phyloP scores from a whole-genome alignment of 2,797 vertebrate genomes.

The Botia almorhae region DNA sequence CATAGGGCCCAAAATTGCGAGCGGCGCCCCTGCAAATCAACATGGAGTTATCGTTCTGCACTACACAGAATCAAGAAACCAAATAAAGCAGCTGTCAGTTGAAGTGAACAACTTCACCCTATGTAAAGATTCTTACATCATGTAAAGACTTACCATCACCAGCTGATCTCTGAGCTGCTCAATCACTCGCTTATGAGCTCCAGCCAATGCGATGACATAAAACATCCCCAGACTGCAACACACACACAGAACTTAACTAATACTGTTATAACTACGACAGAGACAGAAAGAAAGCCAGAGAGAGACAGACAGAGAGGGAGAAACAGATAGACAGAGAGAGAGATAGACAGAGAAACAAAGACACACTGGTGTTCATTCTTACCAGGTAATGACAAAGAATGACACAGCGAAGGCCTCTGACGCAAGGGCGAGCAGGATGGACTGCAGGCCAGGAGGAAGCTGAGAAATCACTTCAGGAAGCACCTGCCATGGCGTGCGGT shows the following conservation, averaged over 20 bases:
- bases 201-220: conserved; percentile 90
- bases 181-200: conserved; percentile 89
- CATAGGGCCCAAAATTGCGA: too few species aligned
- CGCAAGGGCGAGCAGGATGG: conserved; percentile 74
- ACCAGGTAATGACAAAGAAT: conserved; percentile 91
- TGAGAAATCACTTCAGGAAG: conserved; percentile 73
- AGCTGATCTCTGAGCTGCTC: conserved; percentile 90
- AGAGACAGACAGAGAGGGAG: conserved; percentile 4
- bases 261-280: not conserved
- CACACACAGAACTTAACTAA: conserved; percentile 23
- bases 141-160: conserved; percentile 77
- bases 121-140: too few species aligned
- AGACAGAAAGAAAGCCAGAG: conserved; percentile 13
- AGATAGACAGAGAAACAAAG: conserved; percentile 2
- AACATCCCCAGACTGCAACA: conserved; percentile 88
- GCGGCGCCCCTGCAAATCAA: too few species aligned
- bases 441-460: conserved; percentile 72
- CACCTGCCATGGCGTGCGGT: conserved; percentile 85
- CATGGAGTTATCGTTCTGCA: too few species aligned
- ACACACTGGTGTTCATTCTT: not conserved
- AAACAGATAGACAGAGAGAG: conserved; percentile 6
- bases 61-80: too few species aligned
- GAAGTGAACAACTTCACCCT: too few species aligned
- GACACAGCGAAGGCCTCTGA: conserved; percentile 92
- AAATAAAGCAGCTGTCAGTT: too few species aligned